Conservation (phyloP, 2,797 vertebrate genomes). For the Sebastes nivosus region DNA sequence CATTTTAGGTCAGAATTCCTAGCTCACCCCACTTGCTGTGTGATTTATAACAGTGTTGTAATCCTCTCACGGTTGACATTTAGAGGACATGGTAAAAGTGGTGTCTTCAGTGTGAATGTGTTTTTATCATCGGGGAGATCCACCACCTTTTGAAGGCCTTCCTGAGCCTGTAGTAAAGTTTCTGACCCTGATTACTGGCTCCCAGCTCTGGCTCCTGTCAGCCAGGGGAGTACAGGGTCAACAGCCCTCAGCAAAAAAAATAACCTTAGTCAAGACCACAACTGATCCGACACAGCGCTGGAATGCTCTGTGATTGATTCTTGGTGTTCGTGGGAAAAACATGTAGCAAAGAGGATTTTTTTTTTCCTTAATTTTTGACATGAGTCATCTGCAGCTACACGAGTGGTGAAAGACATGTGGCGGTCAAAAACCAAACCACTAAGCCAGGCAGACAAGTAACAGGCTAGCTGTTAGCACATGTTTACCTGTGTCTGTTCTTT, state of each 20-base stretch:
- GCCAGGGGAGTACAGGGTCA: conserved; percentile 65
- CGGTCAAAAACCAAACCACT: conserved; percentile 41
- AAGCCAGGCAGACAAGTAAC: conserved; percentile 50
- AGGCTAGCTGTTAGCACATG: conserved; percentile 70
- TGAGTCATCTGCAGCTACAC: conserved; percentile 25
- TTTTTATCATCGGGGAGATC: conserved; percentile 71
- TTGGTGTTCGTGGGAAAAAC: conserved; percentile 35
- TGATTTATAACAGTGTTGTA: conserved; percentile 71
- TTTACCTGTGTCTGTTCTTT: conserved; percentile 73
- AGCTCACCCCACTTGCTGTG: conserved; percentile 51
- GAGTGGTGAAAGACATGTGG: conserved; percentile 36
- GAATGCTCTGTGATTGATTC: conserved; percentile 55
- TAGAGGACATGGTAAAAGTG: conserved; percentile 74
- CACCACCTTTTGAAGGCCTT: conserved; percentile 77
- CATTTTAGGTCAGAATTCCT: conserved; percentile 65
- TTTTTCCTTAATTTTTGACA: conserved; percentile 22
- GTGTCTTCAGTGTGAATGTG: conserved; percentile 65
- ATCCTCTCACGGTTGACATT: conserved; percentile 73
- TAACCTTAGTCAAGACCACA: conserved; percentile 42
- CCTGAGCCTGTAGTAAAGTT: conserved; percentile 74
- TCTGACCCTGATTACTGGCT: conserved; percentile 77
- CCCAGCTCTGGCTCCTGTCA: conserved; percentile 77
- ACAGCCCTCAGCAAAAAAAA: conserved; percentile 66
- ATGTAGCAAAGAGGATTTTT: conserved; percentile 7
- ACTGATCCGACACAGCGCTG: conserved; percentile 52